Evolutionary conservation across 2,797 vertebrate genomes (phyloP).

Genomic region (Sebastes dallii): DNA sequence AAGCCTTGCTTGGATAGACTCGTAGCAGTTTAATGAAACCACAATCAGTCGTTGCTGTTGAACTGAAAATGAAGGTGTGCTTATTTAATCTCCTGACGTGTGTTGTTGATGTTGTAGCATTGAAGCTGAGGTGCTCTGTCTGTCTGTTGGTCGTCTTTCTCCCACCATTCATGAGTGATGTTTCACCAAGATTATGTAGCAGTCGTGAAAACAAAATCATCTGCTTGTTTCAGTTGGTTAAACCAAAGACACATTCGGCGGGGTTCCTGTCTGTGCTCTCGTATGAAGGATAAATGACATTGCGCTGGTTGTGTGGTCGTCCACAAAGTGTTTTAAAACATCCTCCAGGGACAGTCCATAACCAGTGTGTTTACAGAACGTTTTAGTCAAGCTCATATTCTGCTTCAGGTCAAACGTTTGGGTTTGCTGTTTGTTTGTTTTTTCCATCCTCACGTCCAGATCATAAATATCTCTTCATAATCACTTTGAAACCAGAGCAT

Average conservation of each 20-base stretch:
- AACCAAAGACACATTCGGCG: slow-evolving; percentile 71
- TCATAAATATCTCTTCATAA: not conserved
- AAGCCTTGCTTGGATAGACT: not conserved
- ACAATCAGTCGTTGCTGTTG: slow-evolving; percentile 23
- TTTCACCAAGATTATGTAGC: slow-evolving; percentile 28
- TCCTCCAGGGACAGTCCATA: slow-evolving; percentile 18
- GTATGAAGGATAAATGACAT: slow-evolving; percentile 34
- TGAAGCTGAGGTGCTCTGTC: slow-evolving; percentile 32
- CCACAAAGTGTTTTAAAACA: slow-evolving; percentile 36
- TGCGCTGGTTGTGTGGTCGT: slow-evolving; percentile 24
- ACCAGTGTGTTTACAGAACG: slow-evolving; percentile 23
- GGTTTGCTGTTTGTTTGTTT: not conserved
- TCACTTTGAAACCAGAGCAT: not conserved
- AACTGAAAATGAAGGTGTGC: slow-evolving; percentile 20
- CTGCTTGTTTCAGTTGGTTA: slow-evolving; percentile 45
- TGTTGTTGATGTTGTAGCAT: slow-evolving; percentile 33
- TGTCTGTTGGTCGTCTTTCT: not conserved
- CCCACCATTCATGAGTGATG: not conserved
- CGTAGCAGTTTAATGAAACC: slow-evolving; percentile 5
- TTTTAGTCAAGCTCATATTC: slow-evolving; percentile 21
- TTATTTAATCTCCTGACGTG: slow-evolving; percentile 35
- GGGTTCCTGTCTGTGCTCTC: slow-evolving; percentile 21
- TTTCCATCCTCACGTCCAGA: not conserved
- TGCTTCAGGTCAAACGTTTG: not conserved
- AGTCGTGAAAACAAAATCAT: slow-evolving; percentile 14